These are phyloP conservation scores for Vulpes ferrilata DNA, from an alignment of 2,113 vertebrate genomes.

Conservation along the genomic window DNA sequence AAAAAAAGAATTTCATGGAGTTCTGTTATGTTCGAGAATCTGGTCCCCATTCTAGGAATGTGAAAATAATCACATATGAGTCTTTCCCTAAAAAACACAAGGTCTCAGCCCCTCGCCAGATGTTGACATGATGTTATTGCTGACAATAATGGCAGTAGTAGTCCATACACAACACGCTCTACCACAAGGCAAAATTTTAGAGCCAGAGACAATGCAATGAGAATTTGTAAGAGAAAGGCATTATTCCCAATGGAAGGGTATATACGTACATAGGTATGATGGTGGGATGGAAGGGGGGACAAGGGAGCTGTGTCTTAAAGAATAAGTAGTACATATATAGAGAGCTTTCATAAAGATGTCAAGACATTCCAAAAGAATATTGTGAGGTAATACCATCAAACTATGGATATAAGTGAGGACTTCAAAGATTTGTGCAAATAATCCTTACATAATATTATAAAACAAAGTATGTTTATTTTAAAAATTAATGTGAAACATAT, in stretches of 20 bases:
- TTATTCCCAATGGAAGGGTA: neutral
- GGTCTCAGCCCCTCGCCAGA: too few species aligned
- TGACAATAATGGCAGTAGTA: fast-evolving
- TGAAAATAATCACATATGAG: neutral
- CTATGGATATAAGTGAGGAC: neutral
- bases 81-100: neutral
- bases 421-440: neutral
- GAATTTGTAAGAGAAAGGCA: neutral
- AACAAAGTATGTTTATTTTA: neutral
- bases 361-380: neutral
- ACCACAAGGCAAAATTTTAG: neutral
- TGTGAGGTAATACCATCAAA: neutral
- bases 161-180: fast-evolving
- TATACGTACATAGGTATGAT: fast-evolving
- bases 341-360: neutral
- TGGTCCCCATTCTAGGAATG: neutral
- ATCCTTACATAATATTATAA: neutral
- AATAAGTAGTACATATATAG: neutral
- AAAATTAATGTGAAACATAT: neutral
- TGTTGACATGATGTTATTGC: neutral
- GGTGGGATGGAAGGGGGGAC: neutral
- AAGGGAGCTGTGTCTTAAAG: neutral
- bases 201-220: neutral
- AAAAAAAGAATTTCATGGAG: neutral
- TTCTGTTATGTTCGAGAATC: neutral